Evolutionary conservation across 2,113 vertebrate genomes (phyloP), one percentile per base, ranked within the genome.

Genomic region (Saccopteryx bilineata): DNA sequence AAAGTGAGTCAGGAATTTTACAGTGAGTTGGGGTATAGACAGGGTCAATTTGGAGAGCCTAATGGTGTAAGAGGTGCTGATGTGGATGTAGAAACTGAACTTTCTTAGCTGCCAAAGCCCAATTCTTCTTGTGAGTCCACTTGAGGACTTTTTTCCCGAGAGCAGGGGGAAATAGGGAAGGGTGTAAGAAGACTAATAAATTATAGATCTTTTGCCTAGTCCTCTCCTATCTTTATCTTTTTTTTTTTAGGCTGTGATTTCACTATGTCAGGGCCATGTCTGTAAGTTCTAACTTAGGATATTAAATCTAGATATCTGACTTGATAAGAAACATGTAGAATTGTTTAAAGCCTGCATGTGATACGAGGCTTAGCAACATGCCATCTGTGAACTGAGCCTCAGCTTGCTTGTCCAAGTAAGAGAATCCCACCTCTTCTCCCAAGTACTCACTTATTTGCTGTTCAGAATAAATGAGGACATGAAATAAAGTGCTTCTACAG

Each of bases 231-330:
- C 24, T 90, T 80, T 71, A 15, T 66, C 46, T 85, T 52, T 19
- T 31, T 39, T 71, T 94, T 71, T 94, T 54, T 48, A 46, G 23
- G 56, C 28, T 72, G 6, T 52, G 63, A 46, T 78, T 89, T 94
- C 68, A 72, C 31, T 60, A 8, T 28, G 1, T 90, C 26, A 87
- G 54, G 2, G 21, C 48, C 54, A 12, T n/a, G 24, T 90, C 31
- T 95, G 56, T 81, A 48, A 72, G 39, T 87, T 90, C 18, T 48
- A 74, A 93, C 15, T 79, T 80, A 15, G 2, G 61, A 26, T 61
- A 12, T 65, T 94, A 65, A 92, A 68, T 74, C 9, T 68, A 87
- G 68, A 63, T 65, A 78, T 89, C 33, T 63, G n/a, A 33, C 31
- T 26, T 65, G 48, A 14, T 63, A 31, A 28, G n/a, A 48, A 92